Percentiles rank a stretch among this genome's conserved stretches.
These are phyloP conservation scores for Spilosoma lubricipeda DNA, from an alignment of 2,888 invertebrate genomes.

Conservation along the genomic window DNA sequence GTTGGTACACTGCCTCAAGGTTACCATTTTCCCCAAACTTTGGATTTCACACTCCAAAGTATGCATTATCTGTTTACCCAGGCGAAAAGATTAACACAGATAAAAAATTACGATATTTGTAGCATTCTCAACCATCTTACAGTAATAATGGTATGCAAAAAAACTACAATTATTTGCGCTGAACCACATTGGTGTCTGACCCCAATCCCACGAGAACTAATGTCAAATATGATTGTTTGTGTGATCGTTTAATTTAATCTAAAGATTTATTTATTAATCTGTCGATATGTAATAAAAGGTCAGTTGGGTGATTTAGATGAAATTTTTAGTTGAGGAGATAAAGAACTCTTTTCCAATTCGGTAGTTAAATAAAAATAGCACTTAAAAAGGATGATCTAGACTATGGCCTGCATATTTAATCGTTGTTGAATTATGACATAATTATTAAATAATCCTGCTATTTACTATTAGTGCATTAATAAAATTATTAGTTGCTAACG, in stretches of 20 bases:
- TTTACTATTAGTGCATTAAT: too few relatives aligned
- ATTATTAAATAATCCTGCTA: too few relatives aligned
- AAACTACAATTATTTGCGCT: conserved; percentile 28
- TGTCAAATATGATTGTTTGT: conserved; percentile 45
- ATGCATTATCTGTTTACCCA: conserved; percentile 3
- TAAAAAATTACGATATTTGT: conserved; percentile 5
- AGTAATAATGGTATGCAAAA: conserved; percentile 36
- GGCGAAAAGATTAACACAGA: conserved; percentile 8
- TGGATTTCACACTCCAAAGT: neutral
- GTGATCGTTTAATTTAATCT: conserved; percentile 26
- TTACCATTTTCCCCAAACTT: neutral
- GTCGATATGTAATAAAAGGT: conserved; percentile 19
- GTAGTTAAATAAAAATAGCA: neutral
- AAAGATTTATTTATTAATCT: conserved; percentile 19
- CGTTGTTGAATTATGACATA: neutral
- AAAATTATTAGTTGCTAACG: too few relatives aligned
- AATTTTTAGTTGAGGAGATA: neutral
- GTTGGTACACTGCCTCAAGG: neutral
- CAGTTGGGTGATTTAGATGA: neutral
- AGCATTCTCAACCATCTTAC: conserved; percentile 24
- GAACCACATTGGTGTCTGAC: conserved; percentile 35
- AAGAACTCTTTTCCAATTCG: neutral
- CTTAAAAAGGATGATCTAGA: neutral
- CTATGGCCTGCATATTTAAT: neutral
- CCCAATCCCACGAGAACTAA: conserved; percentile 46